Evolutionary conservation across 2,113 vertebrate species (phyloP).

Genomic region (Triplophysa dalaica): DNA sequence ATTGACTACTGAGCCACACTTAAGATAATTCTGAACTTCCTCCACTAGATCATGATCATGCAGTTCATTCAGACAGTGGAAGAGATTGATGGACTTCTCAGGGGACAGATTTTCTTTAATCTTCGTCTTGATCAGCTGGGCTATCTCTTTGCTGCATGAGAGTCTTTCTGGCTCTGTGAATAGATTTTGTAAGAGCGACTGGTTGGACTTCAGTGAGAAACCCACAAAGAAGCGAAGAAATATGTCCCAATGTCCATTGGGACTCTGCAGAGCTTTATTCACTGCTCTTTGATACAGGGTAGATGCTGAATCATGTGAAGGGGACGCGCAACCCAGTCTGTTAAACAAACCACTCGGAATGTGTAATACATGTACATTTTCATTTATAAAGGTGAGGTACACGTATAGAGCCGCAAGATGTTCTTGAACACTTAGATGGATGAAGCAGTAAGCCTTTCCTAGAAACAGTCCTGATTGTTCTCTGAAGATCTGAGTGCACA

Average conservation of each 20-base stretch:
- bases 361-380: neutral
- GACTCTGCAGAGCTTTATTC: constrained; percentile 9
- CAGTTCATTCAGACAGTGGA: constrained; percentile 44
- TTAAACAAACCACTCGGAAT: neutral
- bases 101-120: neutral
- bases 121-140: constrained; percentile 1
- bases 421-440: constrained; percentile 33
- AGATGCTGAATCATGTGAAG: neutral
- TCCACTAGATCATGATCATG: constrained; percentile 23
- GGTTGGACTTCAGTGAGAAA: constrained; percentile 35
- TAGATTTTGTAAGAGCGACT: constrained; percentile 1
- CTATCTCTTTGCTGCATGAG: neutral
- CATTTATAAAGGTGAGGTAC: neutral
- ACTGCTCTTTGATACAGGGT: neutral
- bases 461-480: constrained; percentile 4
- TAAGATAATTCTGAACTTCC: constrained; percentile 14
- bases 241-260: constrained; percentile 31
- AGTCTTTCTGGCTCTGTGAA: neutral
- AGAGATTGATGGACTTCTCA: constrained; percentile 31
- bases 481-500: constrained; percentile 32
- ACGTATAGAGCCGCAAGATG: constrained; percentile 37
- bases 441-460: constrained; percentile 19
- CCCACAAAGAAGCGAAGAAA: constrained; percentile 41
- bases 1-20: neutral
- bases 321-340: neutral